Percentiles rank a stretch among this genome's conserved stretches.
Evolutionary conservation across 2,797 vertebrate species (phyloP).

Genomic region (Heterohyrax brucei): DNA sequence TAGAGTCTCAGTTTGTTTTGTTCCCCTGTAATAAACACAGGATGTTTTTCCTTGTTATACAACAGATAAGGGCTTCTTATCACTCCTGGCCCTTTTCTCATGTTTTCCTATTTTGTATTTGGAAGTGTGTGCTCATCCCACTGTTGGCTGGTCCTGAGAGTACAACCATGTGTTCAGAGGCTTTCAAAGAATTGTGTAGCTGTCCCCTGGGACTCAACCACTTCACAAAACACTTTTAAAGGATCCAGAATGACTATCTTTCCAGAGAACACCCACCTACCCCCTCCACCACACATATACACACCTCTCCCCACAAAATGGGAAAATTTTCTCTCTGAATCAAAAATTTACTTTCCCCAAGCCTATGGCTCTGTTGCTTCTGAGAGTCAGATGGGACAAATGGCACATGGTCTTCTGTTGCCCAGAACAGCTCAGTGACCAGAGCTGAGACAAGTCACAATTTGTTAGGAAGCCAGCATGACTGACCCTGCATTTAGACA

Average conservation of each 20-base stretch:
- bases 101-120: slow-evolving; percentile 88
- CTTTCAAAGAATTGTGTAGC: slow-evolving; percentile 72
- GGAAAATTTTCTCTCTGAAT: background rate
- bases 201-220: background rate
- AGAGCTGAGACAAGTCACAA: background rate
- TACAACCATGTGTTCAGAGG: slow-evolving; percentile 82
- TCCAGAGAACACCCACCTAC: slow-evolving; percentile 8
- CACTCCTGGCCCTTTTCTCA: slow-evolving; percentile 83
- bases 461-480: background rate
- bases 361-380: background rate
- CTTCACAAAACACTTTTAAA: slow-evolving; percentile 51
- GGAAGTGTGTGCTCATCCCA: slow-evolving; percentile 57
- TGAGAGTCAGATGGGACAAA: background rate
- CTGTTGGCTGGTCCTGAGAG: slow-evolving; percentile 73
- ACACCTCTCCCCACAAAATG: background rate
- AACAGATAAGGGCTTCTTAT: slow-evolving; percentile 88
- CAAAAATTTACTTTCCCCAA: background rate
- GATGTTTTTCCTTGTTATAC: slow-evolving; percentile 85
- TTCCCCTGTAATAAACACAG: slow-evolving; percentile 85
- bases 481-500: background rate
- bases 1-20: slow-evolving; percentile 82
- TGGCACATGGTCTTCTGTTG: background rate
- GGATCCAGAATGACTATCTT: background rate
- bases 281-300: too few relatives aligned
- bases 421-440: background rate